Base-by-base conservation (phyloP, 2,888 invertebrate genomes). In the Ophion costatus region DNA sequence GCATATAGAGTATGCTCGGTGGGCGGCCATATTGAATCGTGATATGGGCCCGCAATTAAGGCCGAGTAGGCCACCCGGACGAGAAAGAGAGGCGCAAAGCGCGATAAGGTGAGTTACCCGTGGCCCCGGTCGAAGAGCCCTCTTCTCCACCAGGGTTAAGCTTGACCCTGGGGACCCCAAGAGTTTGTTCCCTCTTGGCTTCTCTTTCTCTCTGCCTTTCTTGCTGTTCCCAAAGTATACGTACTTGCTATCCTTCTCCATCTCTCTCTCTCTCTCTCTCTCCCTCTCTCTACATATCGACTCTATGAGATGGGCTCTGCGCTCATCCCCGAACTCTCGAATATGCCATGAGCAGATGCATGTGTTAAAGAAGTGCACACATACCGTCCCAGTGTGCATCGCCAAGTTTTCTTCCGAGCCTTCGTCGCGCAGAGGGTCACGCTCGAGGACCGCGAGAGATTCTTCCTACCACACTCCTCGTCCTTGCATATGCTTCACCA, bases 21-120 rank as follows among this genome's bases (percentile, higher is more conserved):
- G 93, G 92, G 92, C 92, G 93, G 93, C 92, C 93, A 93, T 93
- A 93, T 93, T 93, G 93, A 91, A 93, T 93, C 93, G 93, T 93
- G 93, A 93, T 93, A 93, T 91, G 92, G 92, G 89, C 90, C 91
- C 91, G 92, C 93, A 93, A 93, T 93, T 93, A 93, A 93, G 93
- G 92, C 91, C 91, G 92, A 92, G 92, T 93, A 93, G 93, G 93
- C 93, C 93, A 93, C 93, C 93, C 93, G 93, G 93, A 91, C 92
- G 91, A 92, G 89, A 88, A 87, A 88, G 90, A 88, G 87, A 89
- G 90, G 90, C 88, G 87, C 83, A 87, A 83, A 71, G 82, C 89
- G 91, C 92, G 93, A 93, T 93, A 93, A 93, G 93, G 91, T 91
- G 91, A 91, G 92, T 90, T 90, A 75, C 83, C 89, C 89, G 90